Conservation (phyloP, 2,888 invertebrate genomes). For the Prosopocoilus inquinatus region DNA sequence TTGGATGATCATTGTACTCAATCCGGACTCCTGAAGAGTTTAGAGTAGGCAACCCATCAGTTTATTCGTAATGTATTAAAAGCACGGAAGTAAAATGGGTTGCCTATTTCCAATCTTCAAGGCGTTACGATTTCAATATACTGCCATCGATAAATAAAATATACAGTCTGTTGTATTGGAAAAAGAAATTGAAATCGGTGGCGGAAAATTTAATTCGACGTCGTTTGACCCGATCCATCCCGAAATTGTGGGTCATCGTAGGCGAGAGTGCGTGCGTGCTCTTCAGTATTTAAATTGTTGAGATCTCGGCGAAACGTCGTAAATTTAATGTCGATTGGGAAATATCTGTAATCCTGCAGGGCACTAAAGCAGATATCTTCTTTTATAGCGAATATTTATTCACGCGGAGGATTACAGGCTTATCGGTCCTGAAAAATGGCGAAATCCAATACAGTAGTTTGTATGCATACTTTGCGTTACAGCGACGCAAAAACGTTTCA, state of each 20-base stretch:
- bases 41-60: no score
- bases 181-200: no score
- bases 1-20: no score
- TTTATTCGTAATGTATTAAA: no score
- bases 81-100: no score
- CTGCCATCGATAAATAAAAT: no score
- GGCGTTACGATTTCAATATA: no score
- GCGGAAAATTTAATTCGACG: no score
- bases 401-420: conserved; percentile 43
- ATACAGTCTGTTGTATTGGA: no score
- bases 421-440: conserved; percentile 45
- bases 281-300: conserved; percentile 12
- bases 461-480: conserved; percentile 37
- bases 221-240: no score
- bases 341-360: conserved; percentile 42
- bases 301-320: conserved; percentile 14
- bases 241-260: not conserved
- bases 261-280: not conserved
- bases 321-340: conserved; percentile 36
- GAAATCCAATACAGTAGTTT: conserved; percentile 37
- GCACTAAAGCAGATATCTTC: conserved; percentile 42
- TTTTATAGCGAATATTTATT: conserved; percentile 46
- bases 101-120: no score
- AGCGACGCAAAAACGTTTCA: conserved; percentile 33
- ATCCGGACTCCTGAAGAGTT: no score